Evolutionary conservation across 2,797 vertebrate genomes (phyloP), one percentile per base, ranked within the genome.

Genomic region (Pangasius macronema): DNA sequence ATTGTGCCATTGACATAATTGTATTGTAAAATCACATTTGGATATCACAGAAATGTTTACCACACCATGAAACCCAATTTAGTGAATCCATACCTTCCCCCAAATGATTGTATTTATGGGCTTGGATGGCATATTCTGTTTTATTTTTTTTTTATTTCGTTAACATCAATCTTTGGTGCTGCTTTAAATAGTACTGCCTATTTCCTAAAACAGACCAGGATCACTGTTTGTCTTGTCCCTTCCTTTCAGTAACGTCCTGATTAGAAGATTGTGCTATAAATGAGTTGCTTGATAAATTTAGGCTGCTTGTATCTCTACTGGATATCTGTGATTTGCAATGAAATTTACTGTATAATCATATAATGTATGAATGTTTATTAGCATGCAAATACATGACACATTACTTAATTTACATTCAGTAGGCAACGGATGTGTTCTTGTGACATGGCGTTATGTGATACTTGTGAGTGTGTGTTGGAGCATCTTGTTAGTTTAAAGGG

Each of bases 401-500:
- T 36, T 57, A 20, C 20, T 42, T 80, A 24, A 24, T 80, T 80
- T 59, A 24, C 13, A 59, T 39, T 20, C 77, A 59, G 10, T 80
- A 36, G 18, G 18, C 51, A 33, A 36, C 11, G 33, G 10, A 27
- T 16, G 11, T 76, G 73, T 76, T n/a, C 27, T 76, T 76, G 27
- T 76, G 73, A 53, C 77, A 59, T 39, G 55, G 59, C 5, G 13
- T 39, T 80, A 18, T 30, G 46, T 51, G 73, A 18, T 76, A 51
- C 73, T 9, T 30, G 14, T 53, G 14, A 6, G 14, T 30, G 22
- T 57, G 55, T 39, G 55, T 27, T 14, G 20, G 30, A 22, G 27
- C 33, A 14, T 80, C 33, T 61, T 76, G 83, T 63, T 67, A 55
- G 61, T 70, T 67, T 73, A 82, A 80, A 55, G 20, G 33, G 46